Percentiles rank a stretch among this genome's conserved stretches.
phyloP scores from a whole-genome alignment of 2,113 vertebrate genomes.

The Cranoglanis bouderius region DNA sequence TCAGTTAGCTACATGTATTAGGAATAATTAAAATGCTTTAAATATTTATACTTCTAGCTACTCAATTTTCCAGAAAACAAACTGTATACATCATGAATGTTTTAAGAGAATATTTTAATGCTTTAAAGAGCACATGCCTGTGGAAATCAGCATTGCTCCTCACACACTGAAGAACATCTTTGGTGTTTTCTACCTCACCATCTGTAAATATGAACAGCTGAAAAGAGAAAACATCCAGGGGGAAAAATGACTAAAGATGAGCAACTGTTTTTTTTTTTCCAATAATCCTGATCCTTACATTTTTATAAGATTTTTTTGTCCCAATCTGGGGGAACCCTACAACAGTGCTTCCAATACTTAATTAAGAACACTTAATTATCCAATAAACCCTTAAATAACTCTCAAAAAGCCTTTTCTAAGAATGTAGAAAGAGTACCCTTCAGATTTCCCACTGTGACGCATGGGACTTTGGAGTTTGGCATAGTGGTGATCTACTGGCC shows the following conservation, averaged over 20 bases:
- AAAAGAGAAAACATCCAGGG: background rate
- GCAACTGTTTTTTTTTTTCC: background rate
- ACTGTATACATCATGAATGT: background rate
- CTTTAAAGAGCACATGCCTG: constrained; percentile 65
- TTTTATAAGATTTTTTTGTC: background rate
- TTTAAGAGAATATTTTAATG: background rate
- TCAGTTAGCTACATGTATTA: too few species aligned
- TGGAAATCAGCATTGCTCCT: constrained; percentile 69
- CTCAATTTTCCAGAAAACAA: background rate
- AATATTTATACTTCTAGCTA: background rate
- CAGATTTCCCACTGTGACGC: background rate
- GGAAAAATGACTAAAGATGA: background rate
- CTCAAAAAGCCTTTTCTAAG: background rate
- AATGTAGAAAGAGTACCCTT: background rate
- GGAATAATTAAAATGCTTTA: too few species aligned
- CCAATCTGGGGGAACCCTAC: background rate
- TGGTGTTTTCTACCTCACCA: constrained; percentile 80
- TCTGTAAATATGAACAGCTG: constrained; percentile 89
- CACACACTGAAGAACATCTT: constrained; percentile 75
- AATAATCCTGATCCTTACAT: background rate
- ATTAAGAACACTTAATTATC: background rate
- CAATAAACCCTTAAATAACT: background rate
- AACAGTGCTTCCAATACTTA: background rate
- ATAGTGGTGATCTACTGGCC: background rate
- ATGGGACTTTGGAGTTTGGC: background rate